phyloP scores from a whole-genome alignment of 2,113 vertebrate species.

The Ceuthmochares aereus region DNA sequence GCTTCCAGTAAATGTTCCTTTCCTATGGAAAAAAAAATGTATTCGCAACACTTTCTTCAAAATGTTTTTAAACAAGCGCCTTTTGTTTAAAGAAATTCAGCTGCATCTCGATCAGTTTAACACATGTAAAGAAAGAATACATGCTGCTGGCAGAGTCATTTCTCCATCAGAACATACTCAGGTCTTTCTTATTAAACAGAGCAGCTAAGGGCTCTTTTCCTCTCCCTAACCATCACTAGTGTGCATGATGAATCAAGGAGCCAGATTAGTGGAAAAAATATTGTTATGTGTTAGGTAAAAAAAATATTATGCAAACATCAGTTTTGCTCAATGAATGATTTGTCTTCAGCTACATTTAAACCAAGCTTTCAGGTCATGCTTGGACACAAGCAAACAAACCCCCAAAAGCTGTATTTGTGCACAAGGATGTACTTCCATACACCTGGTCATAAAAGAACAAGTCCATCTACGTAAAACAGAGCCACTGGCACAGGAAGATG shows the following conservation, averaged over 20 bases:
- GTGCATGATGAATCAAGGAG: neutral
- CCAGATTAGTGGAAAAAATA: neutral
- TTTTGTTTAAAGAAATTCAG: constrained; percentile 58
- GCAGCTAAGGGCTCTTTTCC: neutral
- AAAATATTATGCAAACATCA: neutral
- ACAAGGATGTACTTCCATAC: neutral
- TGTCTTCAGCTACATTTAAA: neutral
- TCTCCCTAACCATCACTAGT: neutral
- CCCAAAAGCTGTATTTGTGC: neutral
- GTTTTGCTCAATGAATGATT: neutral
- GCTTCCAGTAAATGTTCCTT: neutral
- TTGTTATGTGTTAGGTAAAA: neutral
- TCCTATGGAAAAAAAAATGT: neutral
- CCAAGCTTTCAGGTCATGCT: neutral
- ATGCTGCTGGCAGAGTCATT: neutral
- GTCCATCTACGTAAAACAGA: neutral
- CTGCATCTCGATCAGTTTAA: constrained; percentile 19
- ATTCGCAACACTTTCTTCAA: neutral
- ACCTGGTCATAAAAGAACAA: neutral
- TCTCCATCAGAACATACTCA: neutral
- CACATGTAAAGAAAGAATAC: neutral
- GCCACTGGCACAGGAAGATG: neutral
- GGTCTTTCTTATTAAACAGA: neutral
- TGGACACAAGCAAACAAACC: neutral
- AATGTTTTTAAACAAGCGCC: constrained; percentile 46